These are phyloP conservation scores for Homarus americanus DNA, from an alignment of 1,140 invertebrate genomes.

Conservation along the genomic window DNA sequence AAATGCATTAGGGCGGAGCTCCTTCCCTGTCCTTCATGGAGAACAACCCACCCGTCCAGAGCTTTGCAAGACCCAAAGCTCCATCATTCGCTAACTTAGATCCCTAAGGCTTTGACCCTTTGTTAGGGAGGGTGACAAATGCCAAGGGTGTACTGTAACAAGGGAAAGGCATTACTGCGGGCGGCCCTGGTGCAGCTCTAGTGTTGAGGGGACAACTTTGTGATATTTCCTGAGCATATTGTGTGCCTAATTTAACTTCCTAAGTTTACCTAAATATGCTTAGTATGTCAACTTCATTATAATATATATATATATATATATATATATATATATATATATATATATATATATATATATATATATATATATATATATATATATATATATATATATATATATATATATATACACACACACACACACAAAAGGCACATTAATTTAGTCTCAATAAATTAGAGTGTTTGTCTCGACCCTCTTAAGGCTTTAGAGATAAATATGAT, in stretches of 20 bases:
- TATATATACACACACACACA: neutral
- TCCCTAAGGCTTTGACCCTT: neutral
- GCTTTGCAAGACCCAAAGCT: neutral
- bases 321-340: no score
- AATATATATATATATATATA: no score
- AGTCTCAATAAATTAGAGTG: no score
- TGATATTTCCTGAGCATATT: no score
- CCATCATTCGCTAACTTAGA: neutral
- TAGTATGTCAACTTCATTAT: no score
- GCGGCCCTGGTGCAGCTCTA: neutral
- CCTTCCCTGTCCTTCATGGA: neutral
- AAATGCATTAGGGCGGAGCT: neutral
- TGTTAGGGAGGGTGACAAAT: neutral
- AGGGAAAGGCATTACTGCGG: neutral
- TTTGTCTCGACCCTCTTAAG: no score
- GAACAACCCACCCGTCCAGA: neutral
- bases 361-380: neutral
- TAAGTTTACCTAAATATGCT: no score
- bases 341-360: no score
- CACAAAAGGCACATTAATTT: no score
- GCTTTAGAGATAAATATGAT: no score
- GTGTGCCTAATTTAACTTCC: no score
- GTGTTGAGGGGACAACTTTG: no score
- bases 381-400: conserved; percentile 13
- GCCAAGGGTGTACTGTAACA: neutral